Conservation (phyloP, 2,797 vertebrate species). For the Loriculus beryllinus region DNA sequence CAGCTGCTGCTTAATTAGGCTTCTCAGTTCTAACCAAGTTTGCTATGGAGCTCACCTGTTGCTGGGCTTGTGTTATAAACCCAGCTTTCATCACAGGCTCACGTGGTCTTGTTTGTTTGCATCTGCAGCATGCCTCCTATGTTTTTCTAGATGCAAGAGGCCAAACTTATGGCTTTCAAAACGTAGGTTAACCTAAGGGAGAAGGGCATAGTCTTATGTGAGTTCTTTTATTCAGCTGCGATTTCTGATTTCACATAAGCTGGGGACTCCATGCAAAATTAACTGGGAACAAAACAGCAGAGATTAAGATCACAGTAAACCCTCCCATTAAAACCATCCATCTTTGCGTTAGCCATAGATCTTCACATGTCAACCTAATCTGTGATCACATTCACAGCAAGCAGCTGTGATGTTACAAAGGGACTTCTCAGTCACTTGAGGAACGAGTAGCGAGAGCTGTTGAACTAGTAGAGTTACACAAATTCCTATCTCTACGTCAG, state of each 20-base stretch:
- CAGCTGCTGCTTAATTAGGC: not conserved
- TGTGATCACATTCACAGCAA: not conserved
- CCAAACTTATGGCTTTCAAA: not conserved
- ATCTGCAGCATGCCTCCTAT: not conserved
- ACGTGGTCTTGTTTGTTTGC: not conserved
- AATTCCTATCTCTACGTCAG: not conserved
- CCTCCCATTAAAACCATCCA: not conserved
- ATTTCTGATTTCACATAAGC: not conserved
- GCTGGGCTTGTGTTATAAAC: not conserved
- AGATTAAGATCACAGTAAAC: not conserved
- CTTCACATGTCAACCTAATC: not conserved
- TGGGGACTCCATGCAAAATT: not conserved
- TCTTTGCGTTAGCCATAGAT: not conserved
- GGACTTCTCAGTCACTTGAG: not conserved
- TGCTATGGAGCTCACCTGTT: slow-evolving; percentile 21
- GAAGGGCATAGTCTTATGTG: not conserved
- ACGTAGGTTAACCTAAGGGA: not conserved
- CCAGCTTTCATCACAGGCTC: not conserved
- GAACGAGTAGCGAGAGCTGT: not conserved
- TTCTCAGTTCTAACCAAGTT: not conserved
- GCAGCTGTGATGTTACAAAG: not conserved
- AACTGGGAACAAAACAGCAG: not conserved
- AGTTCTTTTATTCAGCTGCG: not conserved
- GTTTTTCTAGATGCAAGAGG: not conserved
- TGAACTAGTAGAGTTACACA: not conserved